phyloP scores from a whole-genome alignment of 2,797 vertebrate genomes.

The Kryptopterus vitreolus region DNA sequence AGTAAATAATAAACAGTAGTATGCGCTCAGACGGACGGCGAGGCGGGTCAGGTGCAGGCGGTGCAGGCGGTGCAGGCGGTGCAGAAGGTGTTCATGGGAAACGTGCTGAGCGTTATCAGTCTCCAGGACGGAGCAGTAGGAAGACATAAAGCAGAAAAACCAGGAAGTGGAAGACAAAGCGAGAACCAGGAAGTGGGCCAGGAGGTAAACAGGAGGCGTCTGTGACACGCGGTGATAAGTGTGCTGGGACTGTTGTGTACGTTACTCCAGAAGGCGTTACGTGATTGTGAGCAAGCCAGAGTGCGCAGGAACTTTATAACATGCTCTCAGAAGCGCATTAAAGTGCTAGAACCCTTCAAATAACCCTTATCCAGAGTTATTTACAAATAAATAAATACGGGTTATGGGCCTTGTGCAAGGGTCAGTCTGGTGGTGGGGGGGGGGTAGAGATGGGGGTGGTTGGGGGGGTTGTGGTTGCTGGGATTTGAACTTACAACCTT shows the following conservation, averaged over 20 bases:
- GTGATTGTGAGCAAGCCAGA: not conserved
- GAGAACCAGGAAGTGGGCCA: slow-evolving; percentile 31
- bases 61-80: too few relatives aligned
- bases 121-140: not conserved
- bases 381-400: too few relatives aligned
- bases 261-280: not conserved
- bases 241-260: slow-evolving; percentile 5
- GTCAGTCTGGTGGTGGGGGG: too few relatives aligned
- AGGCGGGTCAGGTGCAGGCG: slow-evolving; percentile 5
- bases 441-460: too few relatives aligned
- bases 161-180: slow-evolving; percentile 29
- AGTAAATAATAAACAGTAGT: not conserved
- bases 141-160: slow-evolving; percentile 13
- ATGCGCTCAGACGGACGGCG: not conserved
- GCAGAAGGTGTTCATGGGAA: not conserved
- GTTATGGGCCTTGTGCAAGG: too few relatives aligned
- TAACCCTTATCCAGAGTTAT: too few relatives aligned
- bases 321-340: not conserved
- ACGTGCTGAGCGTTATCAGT: not conserved
- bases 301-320: not conserved
- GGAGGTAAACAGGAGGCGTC: slow-evolving; percentile 32
- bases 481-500: too few relatives aligned
- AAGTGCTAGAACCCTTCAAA: too few relatives aligned
- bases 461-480: too few relatives aligned
- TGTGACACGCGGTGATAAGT: slow-evolving; percentile 25